phyloP scores from a whole-genome alignment of 1,140 invertebrate species.

The Popillia japonica region DNA sequence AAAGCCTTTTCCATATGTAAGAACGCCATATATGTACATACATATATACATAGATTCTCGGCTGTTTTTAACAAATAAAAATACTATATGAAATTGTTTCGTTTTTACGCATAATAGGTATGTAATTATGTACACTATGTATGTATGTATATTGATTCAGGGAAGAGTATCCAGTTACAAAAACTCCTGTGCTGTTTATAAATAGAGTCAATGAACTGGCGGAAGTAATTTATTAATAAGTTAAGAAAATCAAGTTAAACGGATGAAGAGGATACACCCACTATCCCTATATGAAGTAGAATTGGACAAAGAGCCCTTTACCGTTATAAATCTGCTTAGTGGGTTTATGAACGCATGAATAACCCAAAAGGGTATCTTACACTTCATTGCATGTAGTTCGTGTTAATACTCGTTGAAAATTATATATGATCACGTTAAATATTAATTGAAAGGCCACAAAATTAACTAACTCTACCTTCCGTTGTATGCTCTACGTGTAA shows the following conservation, averaged over 20 bases:
- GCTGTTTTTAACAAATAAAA: no score
- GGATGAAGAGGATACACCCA: not conserved
- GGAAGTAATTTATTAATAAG: constrained; percentile 34
- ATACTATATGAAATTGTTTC: not conserved
- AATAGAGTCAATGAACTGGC: constrained; percentile 24
- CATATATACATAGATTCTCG: no score
- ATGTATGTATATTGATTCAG: constrained; percentile 1
- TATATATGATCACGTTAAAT: not conserved
- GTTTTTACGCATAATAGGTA: not conserved
- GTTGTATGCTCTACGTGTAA: no score
- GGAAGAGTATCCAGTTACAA: constrained; percentile 4
- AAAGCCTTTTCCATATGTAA: no score
- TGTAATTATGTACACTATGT: not conserved
- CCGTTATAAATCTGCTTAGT: not conserved
- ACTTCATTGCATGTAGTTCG: not conserved
- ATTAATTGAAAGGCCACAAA: constrained; percentile 3
- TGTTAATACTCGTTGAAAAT: not conserved
- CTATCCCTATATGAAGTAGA: not conserved
- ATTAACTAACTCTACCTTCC: not conserved
- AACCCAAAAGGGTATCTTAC: constrained; percentile 15
- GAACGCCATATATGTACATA: no score
- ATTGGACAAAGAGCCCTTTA: not conserved
- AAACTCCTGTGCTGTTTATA: not conserved
- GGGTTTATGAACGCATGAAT: constrained; percentile 11
- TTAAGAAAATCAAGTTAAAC: constrained; percentile 17